phyloP scores from a whole-genome alignment of 2,797 vertebrate genomes.

The Fundulus diaphanus region DNA sequence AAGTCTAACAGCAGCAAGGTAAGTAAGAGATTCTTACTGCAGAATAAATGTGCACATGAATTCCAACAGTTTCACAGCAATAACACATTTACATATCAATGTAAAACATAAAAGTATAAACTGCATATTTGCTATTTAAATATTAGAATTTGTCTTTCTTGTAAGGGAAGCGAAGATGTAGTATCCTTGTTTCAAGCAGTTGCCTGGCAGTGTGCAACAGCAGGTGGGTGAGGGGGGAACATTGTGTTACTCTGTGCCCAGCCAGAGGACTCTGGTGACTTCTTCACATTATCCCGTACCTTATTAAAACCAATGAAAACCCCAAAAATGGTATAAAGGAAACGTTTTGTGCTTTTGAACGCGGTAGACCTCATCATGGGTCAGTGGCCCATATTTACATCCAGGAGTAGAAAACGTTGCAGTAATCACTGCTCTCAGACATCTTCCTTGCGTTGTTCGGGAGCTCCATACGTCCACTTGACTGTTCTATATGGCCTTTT shows the following conservation, averaged over 20 bases:
- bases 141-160: neutral
- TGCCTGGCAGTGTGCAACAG: too few relatives aligned
- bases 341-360: neutral
- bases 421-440: slow-evolving; percentile 27
- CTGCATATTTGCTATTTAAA: neutral
- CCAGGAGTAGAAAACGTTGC: slow-evolving; percentile 27
- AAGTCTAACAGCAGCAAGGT: too few relatives aligned
- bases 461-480: neutral
- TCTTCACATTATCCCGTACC: too few relatives aligned
- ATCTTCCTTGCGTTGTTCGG: neutral
- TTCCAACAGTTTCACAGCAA: too few relatives aligned
- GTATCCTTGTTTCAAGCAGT: neutral
- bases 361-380: neutral
- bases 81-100: too few relatives aligned
- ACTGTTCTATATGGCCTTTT: neutral
- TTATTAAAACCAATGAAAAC: too few relatives aligned
- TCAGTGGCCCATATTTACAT: neutral
- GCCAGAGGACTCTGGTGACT: neutral
- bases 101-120: too few relatives aligned
- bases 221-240: too few relatives aligned
- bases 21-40: too few relatives aligned
- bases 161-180: neutral
- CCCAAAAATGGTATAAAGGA: neutral
- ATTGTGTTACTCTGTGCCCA: neutral
- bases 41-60: too few relatives aligned